Base-by-base conservation (phyloP, 2,113 vertebrate species). In the Oncorhynchus kisutch region DNA sequence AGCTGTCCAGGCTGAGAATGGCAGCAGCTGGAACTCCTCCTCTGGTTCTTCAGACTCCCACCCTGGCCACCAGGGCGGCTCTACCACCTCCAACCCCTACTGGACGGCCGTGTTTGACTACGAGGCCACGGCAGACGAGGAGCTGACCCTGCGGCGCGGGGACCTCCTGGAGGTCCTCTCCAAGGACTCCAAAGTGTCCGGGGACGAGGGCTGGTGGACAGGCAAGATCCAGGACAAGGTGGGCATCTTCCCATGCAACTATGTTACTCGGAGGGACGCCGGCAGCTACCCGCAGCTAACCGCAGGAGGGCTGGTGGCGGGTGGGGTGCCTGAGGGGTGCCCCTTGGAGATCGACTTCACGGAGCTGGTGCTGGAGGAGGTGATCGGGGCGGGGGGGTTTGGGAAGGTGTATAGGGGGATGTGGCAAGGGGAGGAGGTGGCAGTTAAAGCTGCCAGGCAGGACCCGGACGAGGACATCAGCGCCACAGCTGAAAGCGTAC, bases 181-280 rank as follows among this genome's bases (percentile, higher is more conserved):
- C 64, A 95, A 96, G 88, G 96, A 96, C 92, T 94, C 94, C 25
- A 94, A 94, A 31, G 95, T 96, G 67, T 97, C 95, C 0, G 95
- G 96, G 62, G 96, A 97, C n/a, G 95, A 96, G 86, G 95, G 96
- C 62, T 97, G 96, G 95, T 96, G 96, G 96, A 96, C 95, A 1
- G 96, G 96, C n/a, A 95, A 94, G 90, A 94, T 96, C 73, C 90
- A 94, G 85, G 94, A 94, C 88, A 96, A 96, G 51, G 96, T 97
- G 91, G 96, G 96, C 71, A 94, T 97, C 87, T 97, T 96, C 86
- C 96, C 96, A 39, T 94, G 95, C 86, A 97, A 96, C 90, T 96
- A 97, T 31, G 95, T 96, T 80, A 94, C 93, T 0, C 92, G 89
- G 34, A 91, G 94, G 39, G 89, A 90, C 4, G 79, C 90, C 4